Conservation (phyloP, 2,113 vertebrate genomes). For the Aleadryas rufinucha region DNA sequence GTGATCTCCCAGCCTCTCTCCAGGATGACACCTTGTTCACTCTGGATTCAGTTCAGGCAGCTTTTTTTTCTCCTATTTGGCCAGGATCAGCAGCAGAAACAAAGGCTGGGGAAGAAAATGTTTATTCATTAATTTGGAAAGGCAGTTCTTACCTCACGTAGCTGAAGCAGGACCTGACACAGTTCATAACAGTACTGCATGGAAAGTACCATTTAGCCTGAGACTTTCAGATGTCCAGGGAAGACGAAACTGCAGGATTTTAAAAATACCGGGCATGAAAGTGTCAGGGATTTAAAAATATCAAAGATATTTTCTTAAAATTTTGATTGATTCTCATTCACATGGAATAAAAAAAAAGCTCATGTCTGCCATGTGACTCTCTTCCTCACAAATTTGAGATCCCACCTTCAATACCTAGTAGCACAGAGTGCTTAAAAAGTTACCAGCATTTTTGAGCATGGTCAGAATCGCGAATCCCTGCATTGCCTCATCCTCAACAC, state of each 20-base stretch:
- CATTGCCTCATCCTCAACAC: background rate
- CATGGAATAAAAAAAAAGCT: background rate
- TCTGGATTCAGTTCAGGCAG: background rate
- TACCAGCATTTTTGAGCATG: background rate
- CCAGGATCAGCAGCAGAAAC: background rate
- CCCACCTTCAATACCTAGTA: background rate
- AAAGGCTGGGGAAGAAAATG: background rate
- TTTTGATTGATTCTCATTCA: background rate
- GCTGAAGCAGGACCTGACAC: background rate
- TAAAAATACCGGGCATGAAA: background rate
- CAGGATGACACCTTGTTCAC: background rate
- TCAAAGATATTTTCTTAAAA: background rate
- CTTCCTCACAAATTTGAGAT: background rate
- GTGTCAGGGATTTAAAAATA: background rate
- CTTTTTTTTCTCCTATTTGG: background rate
- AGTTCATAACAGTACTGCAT: background rate
- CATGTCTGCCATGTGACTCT: background rate
- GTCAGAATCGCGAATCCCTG: background rate
- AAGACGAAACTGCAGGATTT: background rate
- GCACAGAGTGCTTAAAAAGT: background rate
- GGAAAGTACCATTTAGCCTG: background rate
- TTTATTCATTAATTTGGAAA: background rate
- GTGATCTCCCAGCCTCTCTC: background rate
- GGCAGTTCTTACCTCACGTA: background rate
- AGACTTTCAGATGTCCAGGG: background rate